Percentiles rank a stretch among this genome's conserved stretches.
phyloP scores from a whole-genome alignment of 2,888 invertebrate genomes.

The Homarus gammarus region DNA sequence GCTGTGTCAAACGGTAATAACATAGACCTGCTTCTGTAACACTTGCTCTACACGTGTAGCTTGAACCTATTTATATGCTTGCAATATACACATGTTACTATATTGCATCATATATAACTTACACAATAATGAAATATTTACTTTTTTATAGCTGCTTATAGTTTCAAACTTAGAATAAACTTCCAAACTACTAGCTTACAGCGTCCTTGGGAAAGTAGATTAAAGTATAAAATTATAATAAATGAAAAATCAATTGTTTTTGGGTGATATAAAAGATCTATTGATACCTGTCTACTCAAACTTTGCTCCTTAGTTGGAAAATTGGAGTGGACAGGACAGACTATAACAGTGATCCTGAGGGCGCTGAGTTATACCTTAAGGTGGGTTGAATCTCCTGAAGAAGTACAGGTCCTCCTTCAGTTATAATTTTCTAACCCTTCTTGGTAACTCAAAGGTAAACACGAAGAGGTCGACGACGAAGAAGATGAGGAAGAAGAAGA shows the following conservation, averaged over 20 bases:
- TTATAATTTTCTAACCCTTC: background rate
- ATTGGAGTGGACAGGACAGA: too few relatives aligned
- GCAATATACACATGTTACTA: background rate
- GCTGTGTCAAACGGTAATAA: background rate
- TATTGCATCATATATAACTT: constrained; percentile 2
- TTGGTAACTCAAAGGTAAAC: constrained; percentile 9
- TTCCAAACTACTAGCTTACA: background rate
- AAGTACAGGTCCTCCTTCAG: background rate
- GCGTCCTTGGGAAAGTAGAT: background rate
- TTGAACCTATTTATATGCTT: background rate
- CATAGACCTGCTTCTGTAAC: background rate
- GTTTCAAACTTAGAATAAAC: background rate
- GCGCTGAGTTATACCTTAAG: background rate
- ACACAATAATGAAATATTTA: background rate
- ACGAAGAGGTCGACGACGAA: background rate
- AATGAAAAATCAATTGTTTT: too few relatives aligned
- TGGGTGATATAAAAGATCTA: too few relatives aligned
- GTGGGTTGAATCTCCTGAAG: background rate
- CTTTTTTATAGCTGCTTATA: background rate
- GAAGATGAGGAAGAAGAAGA: background rate
- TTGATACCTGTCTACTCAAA: too few relatives aligned
- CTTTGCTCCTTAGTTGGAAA: too few relatives aligned
- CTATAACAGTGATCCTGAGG: background rate
- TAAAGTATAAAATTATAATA: too few relatives aligned
- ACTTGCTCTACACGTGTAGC: background rate